Evolutionary conservation across 2,888 invertebrate genomes (phyloP).

Genomic region (Arctia plantaginis): DNA sequence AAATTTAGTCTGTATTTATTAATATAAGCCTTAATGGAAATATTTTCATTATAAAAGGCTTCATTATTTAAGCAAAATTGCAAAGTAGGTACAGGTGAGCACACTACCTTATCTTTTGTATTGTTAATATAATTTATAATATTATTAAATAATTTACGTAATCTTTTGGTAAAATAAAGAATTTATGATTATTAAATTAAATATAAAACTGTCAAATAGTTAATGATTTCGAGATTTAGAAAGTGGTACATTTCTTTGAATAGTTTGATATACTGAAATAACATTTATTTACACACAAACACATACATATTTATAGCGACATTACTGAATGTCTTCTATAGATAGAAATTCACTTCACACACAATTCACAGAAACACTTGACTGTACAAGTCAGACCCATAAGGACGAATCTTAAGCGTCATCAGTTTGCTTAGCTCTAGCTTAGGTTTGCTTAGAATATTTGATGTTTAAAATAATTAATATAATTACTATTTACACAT

Average conservation of each 20-base stretch:
- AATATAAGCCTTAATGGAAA: slow-evolving; percentile 30
- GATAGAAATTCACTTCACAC: background rate
- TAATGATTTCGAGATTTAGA: background rate
- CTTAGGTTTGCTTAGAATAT: background rate
- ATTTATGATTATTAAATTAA: too few relatives aligned
- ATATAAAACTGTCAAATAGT: background rate
- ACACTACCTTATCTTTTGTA: slow-evolving; percentile 15
- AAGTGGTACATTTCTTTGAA: background rate
- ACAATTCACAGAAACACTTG: too few relatives aligned
- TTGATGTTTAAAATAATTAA: background rate
- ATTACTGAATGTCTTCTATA: background rate
- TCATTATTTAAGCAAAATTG: slow-evolving; percentile 36
- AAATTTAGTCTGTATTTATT: slow-evolving; percentile 13
- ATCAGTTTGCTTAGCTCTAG: background rate
- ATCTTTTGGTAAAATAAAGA: too few relatives aligned
- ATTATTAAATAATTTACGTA: background rate
- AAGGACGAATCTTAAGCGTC: background rate
- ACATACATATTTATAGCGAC: background rate
- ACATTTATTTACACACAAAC: background rate
- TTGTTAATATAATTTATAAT: background rate
- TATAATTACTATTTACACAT: background rate
- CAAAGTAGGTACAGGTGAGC: slow-evolving; percentile 27
- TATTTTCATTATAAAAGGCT: slow-evolving; percentile 24
- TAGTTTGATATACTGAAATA: background rate
- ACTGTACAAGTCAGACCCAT: background rate